Percentiles rank a stretch among this genome's conserved stretches.
phyloP scores from a whole-genome alignment of 2,113 vertebrate genomes.

The Psittacula cyanocephala region DNA sequence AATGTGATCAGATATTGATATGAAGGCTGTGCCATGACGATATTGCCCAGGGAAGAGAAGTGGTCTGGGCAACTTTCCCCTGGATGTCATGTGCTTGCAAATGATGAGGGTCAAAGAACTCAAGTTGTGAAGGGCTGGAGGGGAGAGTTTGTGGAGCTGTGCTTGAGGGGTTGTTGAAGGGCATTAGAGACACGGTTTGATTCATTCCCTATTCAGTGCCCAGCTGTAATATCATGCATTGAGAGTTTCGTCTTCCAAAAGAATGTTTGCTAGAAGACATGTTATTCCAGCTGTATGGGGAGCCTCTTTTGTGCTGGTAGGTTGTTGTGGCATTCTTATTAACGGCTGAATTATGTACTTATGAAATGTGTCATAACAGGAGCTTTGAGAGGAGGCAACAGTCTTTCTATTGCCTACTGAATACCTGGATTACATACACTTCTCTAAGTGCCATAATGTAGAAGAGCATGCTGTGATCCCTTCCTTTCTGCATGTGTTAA shows the following conservation, averaged over 20 bases:
- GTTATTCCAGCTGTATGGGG: fast-evolving
- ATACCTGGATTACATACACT: background rate
- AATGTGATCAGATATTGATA: background rate
- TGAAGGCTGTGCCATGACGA: background rate
- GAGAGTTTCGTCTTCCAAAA: background rate
- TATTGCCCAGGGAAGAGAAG: background rate
- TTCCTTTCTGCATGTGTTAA: background rate
- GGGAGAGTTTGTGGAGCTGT: background rate
- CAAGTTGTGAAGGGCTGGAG: background rate
- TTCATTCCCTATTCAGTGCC: background rate
- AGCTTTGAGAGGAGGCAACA: background rate
- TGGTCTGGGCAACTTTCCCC: background rate
- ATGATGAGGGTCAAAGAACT: background rate
- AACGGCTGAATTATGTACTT: background rate
- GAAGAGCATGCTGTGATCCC: background rate
- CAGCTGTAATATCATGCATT: background rate
- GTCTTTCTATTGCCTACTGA: background rate
- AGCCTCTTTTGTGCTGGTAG: background rate
- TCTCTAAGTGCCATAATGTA: background rate
- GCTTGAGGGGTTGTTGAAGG: background rate
- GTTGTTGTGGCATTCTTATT: background rate
- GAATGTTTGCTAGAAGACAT: background rate
- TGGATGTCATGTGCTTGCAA: background rate
- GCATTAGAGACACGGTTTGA: background rate
- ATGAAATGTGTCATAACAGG: background rate